These are phyloP conservation scores for Vireo altiloquus DNA, from an alignment of 2,113 vertebrate genomes.

Conservation along the genomic window DNA sequence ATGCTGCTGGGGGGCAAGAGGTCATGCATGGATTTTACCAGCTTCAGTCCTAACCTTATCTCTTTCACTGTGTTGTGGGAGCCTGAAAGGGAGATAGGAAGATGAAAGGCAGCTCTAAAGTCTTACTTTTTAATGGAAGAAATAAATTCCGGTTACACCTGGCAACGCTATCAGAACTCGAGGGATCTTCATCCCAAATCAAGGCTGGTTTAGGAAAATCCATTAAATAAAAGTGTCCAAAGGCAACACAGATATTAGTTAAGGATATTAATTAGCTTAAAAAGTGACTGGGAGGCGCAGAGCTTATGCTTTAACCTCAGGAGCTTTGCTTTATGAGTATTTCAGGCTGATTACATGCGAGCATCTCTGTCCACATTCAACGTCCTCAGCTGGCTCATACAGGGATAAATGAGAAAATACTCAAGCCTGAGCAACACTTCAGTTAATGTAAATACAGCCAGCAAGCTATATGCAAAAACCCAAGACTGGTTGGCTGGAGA, in stretches of 20 bases:
- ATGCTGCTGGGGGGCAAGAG: slow-evolving; percentile 37
- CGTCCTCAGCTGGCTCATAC: neutral
- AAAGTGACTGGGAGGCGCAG: neutral
- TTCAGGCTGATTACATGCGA: neutral
- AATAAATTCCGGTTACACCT: slow-evolving; percentile 61
- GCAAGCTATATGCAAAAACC: neutral
- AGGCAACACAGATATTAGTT: slow-evolving; percentile 6
- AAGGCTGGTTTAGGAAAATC: neutral
- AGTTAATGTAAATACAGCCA: neutral
- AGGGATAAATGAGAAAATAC: neutral
- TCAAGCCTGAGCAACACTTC: neutral
- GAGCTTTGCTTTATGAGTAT: neutral
- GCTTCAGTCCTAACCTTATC: slow-evolving; percentile 63
- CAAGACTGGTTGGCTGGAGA: neutral
- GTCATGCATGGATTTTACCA: slow-evolving; percentile 52
- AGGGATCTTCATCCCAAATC: neutral
- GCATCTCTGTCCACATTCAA: accelerated
- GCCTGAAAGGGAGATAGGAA: slow-evolving; percentile 6
- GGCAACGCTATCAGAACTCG: neutral
- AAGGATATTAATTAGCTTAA: neutral
- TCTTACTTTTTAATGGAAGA: slow-evolving; percentile 27
- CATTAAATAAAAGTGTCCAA: neutral
- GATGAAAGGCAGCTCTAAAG: slow-evolving; percentile 45
- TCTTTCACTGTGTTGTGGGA: slow-evolving; percentile 11
- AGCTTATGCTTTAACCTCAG: neutral